phyloP scores from a whole-genome alignment of 2,888 invertebrate species.

The Euproctis similis region DNA sequence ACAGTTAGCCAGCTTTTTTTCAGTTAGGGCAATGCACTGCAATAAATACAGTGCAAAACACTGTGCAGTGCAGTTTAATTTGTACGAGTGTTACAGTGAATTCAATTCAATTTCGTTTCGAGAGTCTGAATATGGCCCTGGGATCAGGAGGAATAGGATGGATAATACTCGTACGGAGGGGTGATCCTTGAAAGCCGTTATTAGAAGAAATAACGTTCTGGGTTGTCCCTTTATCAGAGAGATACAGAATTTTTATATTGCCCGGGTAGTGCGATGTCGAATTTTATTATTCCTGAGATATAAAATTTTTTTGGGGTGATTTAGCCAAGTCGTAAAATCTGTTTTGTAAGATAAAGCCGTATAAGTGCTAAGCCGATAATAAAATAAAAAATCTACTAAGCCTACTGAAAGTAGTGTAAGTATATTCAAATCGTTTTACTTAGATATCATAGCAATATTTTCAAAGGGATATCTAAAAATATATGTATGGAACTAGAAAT shows the following conservation, averaged over 20 bases:
- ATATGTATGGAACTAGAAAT: no score
- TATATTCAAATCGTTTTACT: no score
- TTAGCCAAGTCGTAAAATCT: no score
- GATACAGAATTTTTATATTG: slow-evolving; percentile 36
- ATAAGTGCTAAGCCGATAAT: no score
- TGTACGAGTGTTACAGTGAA: slow-evolving; percentile 32
- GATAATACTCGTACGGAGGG: slow-evolving; percentile 40
- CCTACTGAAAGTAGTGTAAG: no score
- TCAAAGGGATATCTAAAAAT: no score
- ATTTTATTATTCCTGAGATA: slow-evolving; percentile 28
- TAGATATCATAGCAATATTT: no score
- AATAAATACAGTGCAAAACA: no score
- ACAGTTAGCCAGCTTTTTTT: no score
- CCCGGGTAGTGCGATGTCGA: slow-evolving; percentile 27
- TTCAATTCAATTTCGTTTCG: slow-evolving; percentile 48
- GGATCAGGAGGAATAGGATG: slow-evolving; percentile 29
- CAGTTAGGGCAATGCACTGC: no score
- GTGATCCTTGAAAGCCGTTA: slow-evolving; percentile 40
- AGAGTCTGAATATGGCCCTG: slow-evolving; percentile 29
- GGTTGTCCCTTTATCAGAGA: slow-evolving; percentile 34
- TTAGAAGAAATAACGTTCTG: slow-evolving; percentile 43
- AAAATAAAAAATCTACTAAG: no score
- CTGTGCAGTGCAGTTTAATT: slow-evolving; percentile 52
- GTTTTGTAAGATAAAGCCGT: no score
- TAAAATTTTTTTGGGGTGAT: slow-evolving; percentile 19